phyloP scores from a whole-genome alignment of 2,888 invertebrate species.

The Mantis religiosa region DNA sequence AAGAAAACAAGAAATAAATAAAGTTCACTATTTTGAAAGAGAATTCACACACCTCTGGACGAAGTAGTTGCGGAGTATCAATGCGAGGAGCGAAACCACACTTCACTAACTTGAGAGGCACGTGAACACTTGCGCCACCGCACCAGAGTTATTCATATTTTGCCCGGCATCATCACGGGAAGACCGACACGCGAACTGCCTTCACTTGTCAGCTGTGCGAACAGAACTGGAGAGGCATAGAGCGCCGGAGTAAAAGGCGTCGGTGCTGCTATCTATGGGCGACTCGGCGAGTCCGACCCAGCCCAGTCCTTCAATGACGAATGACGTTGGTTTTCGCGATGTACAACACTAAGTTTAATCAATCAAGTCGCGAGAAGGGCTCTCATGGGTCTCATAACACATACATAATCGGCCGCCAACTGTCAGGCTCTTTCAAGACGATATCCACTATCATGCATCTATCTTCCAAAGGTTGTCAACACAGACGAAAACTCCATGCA shows the following conservation, averaged over 20 bases:
- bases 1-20: too few relatives aligned
- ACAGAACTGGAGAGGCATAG: not conserved
- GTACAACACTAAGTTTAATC: not conserved
- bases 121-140: not conserved
- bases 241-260: not conserved
- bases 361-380: not conserved
- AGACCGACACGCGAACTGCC: not conserved
- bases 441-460: too few relatives aligned
- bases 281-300: not conserved
- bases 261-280: not conserved
- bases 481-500: too few relatives aligned
- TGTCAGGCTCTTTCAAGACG: too few relatives aligned
- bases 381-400: not conserved
- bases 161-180: not conserved
- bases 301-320: not conserved
- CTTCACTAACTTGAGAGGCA: not conserved
- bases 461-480: too few relatives aligned
- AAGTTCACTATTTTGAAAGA: too few relatives aligned
- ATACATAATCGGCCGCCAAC: not conserved
- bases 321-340: not conserved
- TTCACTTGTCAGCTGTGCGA: not conserved
- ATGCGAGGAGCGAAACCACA: not conserved
- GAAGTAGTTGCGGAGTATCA: not conserved
- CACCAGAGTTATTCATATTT: not conserved
- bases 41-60: not conserved